phyloP scores from a whole-genome alignment of 2,113 vertebrate species.

The Motacilla alba region DNA sequence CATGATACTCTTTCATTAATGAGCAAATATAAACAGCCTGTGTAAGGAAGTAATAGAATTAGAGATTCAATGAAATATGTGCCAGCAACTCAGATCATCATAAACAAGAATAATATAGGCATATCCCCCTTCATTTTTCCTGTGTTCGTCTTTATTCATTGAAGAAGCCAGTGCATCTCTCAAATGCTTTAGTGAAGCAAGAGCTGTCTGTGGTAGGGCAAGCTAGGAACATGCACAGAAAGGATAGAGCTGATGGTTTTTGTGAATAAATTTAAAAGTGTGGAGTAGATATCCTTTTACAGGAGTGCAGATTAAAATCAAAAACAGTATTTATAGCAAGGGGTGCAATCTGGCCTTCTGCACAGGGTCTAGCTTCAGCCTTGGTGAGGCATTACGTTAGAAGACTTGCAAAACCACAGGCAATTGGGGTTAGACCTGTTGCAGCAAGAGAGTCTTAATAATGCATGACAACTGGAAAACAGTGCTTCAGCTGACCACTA shows the following conservation, averaged over 20 bases:
- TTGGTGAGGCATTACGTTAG: background rate
- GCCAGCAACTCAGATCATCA: background rate
- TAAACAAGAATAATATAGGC: background rate
- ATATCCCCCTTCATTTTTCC: background rate
- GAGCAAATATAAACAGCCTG: constrained; percentile 72
- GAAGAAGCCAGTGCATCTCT: background rate
- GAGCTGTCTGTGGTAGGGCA: background rate
- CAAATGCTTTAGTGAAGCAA: background rate
- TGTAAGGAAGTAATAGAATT: constrained; percentile 67
- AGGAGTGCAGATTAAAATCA: background rate
- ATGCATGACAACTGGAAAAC: background rate
- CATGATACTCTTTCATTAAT: constrained; percentile 75
- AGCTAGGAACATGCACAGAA: background rate
- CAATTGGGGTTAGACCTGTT: background rate
- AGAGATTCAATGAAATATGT: constrained; percentile 8
- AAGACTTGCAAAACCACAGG: background rate
- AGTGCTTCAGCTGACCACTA: background rate
- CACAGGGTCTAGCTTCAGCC: background rate
- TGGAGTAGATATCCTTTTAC: background rate
- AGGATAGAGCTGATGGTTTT: background rate
- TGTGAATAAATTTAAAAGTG: background rate
- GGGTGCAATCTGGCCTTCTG: background rate
- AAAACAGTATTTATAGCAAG: background rate
- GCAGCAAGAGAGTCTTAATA: background rate
- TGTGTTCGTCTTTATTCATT: background rate